Evolutionary conservation across 2,797 vertebrate species (phyloP), one percentile per base, ranked within the genome.

Genomic region (Premnoplex brunnescens): DNA sequence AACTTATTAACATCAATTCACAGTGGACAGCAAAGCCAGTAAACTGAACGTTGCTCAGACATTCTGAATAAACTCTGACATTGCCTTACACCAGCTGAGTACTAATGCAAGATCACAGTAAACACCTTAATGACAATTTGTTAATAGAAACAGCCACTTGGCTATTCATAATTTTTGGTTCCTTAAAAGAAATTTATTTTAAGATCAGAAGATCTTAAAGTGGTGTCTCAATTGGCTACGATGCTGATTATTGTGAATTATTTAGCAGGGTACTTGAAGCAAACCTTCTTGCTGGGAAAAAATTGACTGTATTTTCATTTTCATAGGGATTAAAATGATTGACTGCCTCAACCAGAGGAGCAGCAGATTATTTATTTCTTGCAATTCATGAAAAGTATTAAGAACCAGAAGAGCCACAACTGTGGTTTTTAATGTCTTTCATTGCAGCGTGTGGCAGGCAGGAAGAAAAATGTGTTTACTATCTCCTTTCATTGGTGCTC

Each of bases 381-480:
- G 55, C 73, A 89, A 43, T 30, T 92, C 24, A 79, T 10, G 10
- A 9, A 80, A 85, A 92, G 49, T 58, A 93, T 76, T 81, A 92
- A 83, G 91, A 91, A 37, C 37, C 19, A 2, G 22, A 79, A 92
- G 60, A 3, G 4, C 88, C 73, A 75, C 79, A 88, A 30, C 20
- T 66, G 81, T 52, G 72, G 66, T 46, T 94, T 91, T 72, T 58
- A 90, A 55, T 78, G 69, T 43, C 85, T 68, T 75, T 39, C 60
- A 75, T 2, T 7, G 66, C 78, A 77, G 36, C 0, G 2, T n/a
- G 48, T 22, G 56, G 52, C 72, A 80, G 68, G 68, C 84, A 89
- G 54, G 59, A 84, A 93, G 94, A 85, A 85, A 86, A 93, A 88
- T 14, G 55, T 43, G 51, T 84, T 95, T 81, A 55, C 73, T 66